phyloP scores from a whole-genome alignment of 2,797 vertebrate genomes.

The Lacerta viridis region DNA sequence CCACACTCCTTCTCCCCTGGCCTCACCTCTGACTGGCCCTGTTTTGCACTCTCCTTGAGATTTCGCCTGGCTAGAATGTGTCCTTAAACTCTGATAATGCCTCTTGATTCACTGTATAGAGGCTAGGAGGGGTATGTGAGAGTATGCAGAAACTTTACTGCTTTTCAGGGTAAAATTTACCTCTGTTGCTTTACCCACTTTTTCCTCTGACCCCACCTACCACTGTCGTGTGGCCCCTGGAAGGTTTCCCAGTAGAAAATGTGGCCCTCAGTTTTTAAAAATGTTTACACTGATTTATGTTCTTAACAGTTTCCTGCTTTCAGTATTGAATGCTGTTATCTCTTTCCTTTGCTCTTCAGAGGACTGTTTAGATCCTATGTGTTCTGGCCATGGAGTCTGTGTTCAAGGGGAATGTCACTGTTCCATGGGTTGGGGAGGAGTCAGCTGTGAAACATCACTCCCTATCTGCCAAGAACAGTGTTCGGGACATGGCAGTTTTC shows the following conservation, averaged over 20 bases:
- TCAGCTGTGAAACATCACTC: conserved; percentile 89
- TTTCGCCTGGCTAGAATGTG: too few species aligned
- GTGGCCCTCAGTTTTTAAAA: background rate
- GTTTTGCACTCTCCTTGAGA: too few species aligned
- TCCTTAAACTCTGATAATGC: too few species aligned
- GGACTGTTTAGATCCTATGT: conserved; percentile 93
- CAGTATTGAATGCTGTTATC: conserved; percentile 25
- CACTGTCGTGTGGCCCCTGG: too few species aligned
- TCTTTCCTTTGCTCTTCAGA: conserved; percentile 75
- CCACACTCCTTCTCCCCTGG: too few species aligned
- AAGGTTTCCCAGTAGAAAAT: background rate
- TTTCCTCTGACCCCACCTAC: too few species aligned
- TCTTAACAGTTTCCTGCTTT: background rate
- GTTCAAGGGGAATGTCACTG: conserved; percentile 94
- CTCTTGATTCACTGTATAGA: too few species aligned
- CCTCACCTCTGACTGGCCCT: too few species aligned
- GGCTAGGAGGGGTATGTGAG: too few species aligned
- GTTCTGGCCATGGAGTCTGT: conserved; percentile 91
- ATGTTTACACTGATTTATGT: background rate
- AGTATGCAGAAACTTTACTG: too few species aligned
- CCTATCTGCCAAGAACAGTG: conserved; percentile 95
- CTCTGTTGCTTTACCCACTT: too few species aligned
- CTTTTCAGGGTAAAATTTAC: too few species aligned
- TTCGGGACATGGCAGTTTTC: conserved; percentile 92
- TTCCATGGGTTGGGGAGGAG: conserved; percentile 91